Evolutionary conservation across 37 sponge, comb jelly and placozoan genomes (phyloP).

Genomic region (Halisarca cf. caerulea): DNA sequence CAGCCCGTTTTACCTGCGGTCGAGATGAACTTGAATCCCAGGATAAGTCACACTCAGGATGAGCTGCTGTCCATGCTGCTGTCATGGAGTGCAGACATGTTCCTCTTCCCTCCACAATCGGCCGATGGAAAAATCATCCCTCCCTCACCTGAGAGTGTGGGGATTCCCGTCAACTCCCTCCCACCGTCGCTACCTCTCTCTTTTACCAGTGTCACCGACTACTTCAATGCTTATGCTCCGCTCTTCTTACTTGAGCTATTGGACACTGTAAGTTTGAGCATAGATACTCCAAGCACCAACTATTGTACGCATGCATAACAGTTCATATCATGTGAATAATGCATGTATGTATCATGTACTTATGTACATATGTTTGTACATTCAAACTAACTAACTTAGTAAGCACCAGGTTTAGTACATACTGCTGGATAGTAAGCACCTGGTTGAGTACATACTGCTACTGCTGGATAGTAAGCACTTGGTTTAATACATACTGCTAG

Average conservation of each 20-base stretch:
- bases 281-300: too few species aligned
- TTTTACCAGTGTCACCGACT: slow-evolving; percentile 40
- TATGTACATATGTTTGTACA: too few species aligned
- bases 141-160: slow-evolving; percentile 1
- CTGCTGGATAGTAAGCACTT: too few species aligned
- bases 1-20: too few species aligned
- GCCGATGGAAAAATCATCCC: background rate
- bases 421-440: too few species aligned
- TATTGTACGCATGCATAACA: too few species aligned
- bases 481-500: too few species aligned
- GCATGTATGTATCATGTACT: too few species aligned
- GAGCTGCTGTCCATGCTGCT: background rate
- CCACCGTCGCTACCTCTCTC: slow-evolving; percentile 9
- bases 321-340: too few species aligned
- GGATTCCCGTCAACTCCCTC: background rate
- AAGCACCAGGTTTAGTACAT: too few species aligned
- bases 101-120: background rate
- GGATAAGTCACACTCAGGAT: background rate
- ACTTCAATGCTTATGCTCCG: slow-evolving; percentile 37
- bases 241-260: slow-evolving; percentile 47
- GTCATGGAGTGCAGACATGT: slow-evolving; percentile 16
- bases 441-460: too few species aligned
- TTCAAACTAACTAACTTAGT: too few species aligned
- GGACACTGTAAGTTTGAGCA: slow-evolving; percentile 55
- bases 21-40: background rate